Evolutionary conservation across 2,797 vertebrate genomes (phyloP), one percentile per base, ranked within the genome.

Genomic region (Podargus strigoides): DNA sequence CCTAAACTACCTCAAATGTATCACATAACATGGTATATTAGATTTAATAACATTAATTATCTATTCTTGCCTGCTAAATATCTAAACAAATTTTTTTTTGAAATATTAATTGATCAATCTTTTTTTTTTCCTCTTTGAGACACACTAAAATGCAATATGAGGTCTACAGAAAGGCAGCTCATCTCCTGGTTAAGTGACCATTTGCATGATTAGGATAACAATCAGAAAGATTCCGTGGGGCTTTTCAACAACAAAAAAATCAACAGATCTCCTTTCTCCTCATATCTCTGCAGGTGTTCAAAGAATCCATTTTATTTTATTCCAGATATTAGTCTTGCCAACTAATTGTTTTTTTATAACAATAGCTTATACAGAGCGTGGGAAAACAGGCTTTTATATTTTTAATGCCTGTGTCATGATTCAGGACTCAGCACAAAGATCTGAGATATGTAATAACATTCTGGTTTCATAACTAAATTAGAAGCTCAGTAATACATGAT

Each of bases 391-490:
- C 59, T 68, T 78, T 69, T 69, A 95, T 63, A 89, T 97, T 98
- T 99, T 99, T 98, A 98, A 98, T 98, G 79, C 95, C 96, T 97
- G 96, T 97, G 97, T 98, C 96, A 97, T 42, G 88, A 95, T 93
- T 97, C 98, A 98, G 97, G 97, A 98, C 98, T 98, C 95, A 95
- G 53, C 94, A 64, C 9, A 89, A 58, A 67, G 47, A 58, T 69
- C 66, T 73, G 39, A 81, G 82, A 63, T 34, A 68, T n/a, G 49
- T 53, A 80, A 68, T 77, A 93, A 59, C 28, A 24, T 37, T 59
- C 79, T 49, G 18, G 10, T 66, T 55, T 63, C 22, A n/a, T 19
- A 67, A 67, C 39, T 75, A 44, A 77, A 55, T 18, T 85, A 44
- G n/a, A 86, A 42, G 23, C 30, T 87, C 62, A 34, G 22, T 50